Evolutionary conservation across 2,797 vertebrate species (phyloP), one percentile per base, ranked within the genome.

Genomic region (Crocidura indochinensis): DNA sequence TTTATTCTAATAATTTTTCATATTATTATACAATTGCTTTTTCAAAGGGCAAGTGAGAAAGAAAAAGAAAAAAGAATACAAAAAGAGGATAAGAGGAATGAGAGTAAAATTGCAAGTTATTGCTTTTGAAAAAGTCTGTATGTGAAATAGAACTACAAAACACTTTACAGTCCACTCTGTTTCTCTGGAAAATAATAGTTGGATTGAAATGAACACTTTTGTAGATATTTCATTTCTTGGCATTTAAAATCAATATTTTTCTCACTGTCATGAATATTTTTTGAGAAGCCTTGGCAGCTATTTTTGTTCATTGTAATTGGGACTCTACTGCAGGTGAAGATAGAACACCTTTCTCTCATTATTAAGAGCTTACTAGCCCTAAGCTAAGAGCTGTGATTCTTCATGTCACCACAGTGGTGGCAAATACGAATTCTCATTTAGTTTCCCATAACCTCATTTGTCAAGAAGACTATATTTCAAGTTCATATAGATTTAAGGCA

Each of bases 211-310:
- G 83, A 97, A 72, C 53, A 95, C 92, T 96, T 97, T 91, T 93
- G 88, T 97, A 97, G 94, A 96, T 96, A 97, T 96, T 97, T 97
- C 95, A 97, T 96, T 97, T 96, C 94, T 96, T 97, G 91, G 91
- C 91, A 97, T 97, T 97, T 97, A 97, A 96, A 98, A 98, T 98
- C 97, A 98, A 98, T 98, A 97, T 96, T 97, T 97, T 97, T 97
- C 93, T 97, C 92, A 84, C 83, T 95, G 92, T 95, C 97, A 96
- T 98, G 97, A 98, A 98, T 98, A 97, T 96, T 96, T 97, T 96
- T 94, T 71, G 93, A 96, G 95, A 93, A 91, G 31, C 26, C 89
- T 95, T 96, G 96, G 96, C 96, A 96, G 96, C 96, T 97, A 95
- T 96, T 97, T 96, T 97, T 96, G 86, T 96, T 96, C 94, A 67